A percentile compares a stretch with the other conserved stretches of the same genome.
phyloP scores from a whole-genome alignment of 1,140 invertebrate species.

The Drosophila fuyamai region DNA sequence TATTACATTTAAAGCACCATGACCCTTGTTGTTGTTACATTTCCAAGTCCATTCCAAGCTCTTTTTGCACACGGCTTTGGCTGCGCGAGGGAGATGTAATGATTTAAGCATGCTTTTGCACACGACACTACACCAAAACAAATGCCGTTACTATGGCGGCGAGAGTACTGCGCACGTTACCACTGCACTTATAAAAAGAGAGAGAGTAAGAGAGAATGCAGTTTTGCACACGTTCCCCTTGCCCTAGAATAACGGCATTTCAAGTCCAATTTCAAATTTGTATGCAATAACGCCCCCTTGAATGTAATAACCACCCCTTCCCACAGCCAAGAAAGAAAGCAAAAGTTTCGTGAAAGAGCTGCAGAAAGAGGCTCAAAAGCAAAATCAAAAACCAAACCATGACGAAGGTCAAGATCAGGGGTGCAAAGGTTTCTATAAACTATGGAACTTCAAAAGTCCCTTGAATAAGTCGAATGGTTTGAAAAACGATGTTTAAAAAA shows the following conservation, averaged over 20 bases:
- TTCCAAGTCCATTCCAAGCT: slow-evolving; percentile 23
- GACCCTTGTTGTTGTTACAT: slow-evolving; percentile 14
- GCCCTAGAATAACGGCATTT: slow-evolving; percentile 35
- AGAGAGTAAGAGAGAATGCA: slow-evolving; percentile 36
- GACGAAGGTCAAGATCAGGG: slow-evolving; percentile 34
- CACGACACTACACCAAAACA: slow-evolving; percentile 74
- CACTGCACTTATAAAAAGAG: slow-evolving; percentile 26
- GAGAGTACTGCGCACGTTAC: slow-evolving; percentile 61
- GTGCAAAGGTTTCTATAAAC: slow-evolving; percentile 35
- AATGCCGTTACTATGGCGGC: slow-evolving; percentile 74
- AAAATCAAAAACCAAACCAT: slow-evolving; percentile 11
- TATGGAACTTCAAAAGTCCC: neutral
- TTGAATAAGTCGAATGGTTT: neutral
- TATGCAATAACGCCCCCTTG: slow-evolving; percentile 25
- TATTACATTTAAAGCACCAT: slow-evolving; percentile 1
- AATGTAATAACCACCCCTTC: neutral
- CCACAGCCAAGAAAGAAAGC: slow-evolving; percentile 15
- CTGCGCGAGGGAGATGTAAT: slow-evolving; percentile 20
- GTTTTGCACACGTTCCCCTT: slow-evolving; percentile 56
- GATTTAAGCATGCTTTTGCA: slow-evolving; percentile 47
- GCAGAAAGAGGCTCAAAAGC: slow-evolving; percentile 16
- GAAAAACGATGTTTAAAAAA: neutral
- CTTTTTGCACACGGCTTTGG: slow-evolving; percentile 68
- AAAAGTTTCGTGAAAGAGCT: slow-evolving; percentile 49
- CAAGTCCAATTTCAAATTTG: slow-evolving; percentile 20